Conservation (phyloP, 2,113 vertebrate genomes). For the Chinchilla lanigera region DNA sequence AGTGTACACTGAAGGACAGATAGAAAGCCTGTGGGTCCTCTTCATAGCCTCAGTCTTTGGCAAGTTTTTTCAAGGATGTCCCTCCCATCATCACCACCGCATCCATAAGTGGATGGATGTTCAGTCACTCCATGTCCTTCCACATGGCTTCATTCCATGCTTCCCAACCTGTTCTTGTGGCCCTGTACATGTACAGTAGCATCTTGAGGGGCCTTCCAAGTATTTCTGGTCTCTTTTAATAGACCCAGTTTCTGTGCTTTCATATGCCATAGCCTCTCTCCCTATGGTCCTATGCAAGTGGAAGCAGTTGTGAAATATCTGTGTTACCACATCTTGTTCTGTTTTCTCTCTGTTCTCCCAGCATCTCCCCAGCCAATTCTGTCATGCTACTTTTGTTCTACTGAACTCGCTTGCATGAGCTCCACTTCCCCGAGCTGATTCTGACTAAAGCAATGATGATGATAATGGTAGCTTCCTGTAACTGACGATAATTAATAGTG, state of each 20-base stretch:
- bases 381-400: neutral
- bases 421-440: neutral
- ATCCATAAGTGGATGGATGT: neutral
- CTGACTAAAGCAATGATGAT: neutral
- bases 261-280: neutral
- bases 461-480: neutral
- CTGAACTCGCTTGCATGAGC: neutral
- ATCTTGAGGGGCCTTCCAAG: neutral
- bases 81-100: neutral
- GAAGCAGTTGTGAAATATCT: neutral
- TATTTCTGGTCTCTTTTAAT: neutral
- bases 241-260: neutral
- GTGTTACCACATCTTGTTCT: neutral
- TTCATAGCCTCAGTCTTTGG: too few species aligned
- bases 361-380: neutral
- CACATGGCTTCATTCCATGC: neutral
- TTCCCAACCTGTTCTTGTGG: neutral
- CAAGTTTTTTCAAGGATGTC: neutral
- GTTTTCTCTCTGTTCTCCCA: neutral
- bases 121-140: neutral
- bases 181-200: neutral
- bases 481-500: neutral
- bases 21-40: neutral
- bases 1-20: neutral
- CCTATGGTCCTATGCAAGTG: neutral